Base-by-base conservation (phyloP, 1,140 invertebrate genomes). In the Telenomus remus region DNA sequence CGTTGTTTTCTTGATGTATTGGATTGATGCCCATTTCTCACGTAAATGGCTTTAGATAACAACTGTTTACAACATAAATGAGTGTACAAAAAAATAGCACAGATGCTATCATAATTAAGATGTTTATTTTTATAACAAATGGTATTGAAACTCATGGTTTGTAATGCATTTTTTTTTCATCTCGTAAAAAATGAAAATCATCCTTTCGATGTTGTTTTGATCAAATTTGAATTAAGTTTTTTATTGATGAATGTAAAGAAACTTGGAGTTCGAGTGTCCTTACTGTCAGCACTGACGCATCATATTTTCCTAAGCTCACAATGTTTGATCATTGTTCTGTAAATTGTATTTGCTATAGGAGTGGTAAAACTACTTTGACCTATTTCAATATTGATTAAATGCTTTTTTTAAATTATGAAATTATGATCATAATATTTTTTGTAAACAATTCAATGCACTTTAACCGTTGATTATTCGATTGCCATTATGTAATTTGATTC, bases 351-450 rank as follows among this genome's bases (percentile, higher is more conserved):
- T 72, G 54, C 54, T 64, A n/a, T n/a, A 59, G 69, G 69, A 72
- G 69, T 65, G 69, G 69, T 72, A 64, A 57, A 72, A 72, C 60
- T 59, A 72, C 39, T 64, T 59, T 72, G 69, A 72, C 69, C 69
- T 51, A 72, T 59, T 72, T 72, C 43, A 65, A 59, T 72, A 72
- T 71, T 65, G 69, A 72, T 72, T 60, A 51, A 13, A 33, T 35
- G 53, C 57, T 19, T 57, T 72, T 72, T 63, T 14, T n/a, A n/a
- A n/a, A n/a, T n/a, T n/a, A n/a, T n/a, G n/a, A 47, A 71, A 63
- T 51, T 53, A 53, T 34, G 34, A 19, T 61, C 44, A 13, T 35
- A 16, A 47, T 55, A 56, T 70, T 63, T 43, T 53, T 56, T 57
- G 46, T 51, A n/a, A 63, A 27, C 19, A 27, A 27, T 27, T 27